A percentile compares a stretch with the other conserved stretches of the same genome.
Conservation (phyloP, 1,140 invertebrate genomes). For the Hestina assimilis region DNA sequence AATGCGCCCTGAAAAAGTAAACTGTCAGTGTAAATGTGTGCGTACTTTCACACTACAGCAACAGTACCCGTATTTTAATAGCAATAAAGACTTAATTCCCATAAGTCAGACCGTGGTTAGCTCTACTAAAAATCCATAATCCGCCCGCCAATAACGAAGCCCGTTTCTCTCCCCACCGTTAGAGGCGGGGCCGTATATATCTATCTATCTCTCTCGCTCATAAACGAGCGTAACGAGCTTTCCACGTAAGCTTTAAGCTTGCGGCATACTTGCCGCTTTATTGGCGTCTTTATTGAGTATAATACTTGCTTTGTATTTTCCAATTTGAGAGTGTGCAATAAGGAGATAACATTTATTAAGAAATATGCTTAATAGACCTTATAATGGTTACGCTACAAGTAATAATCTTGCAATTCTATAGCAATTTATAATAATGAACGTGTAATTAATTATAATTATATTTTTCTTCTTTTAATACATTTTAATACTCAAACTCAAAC, state of each 20-base stretch:
- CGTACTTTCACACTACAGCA: not conserved
- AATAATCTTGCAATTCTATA: no score
- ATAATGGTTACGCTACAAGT: no score
- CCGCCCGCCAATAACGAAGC: constrained; percentile 57
- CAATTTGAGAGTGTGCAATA: not conserved
- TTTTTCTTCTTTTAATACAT: not conserved
- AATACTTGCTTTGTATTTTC: not conserved
- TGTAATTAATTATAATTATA: no score
- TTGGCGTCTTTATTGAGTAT: not conserved
- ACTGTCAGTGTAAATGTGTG: constrained; percentile 49
- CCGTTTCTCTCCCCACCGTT: constrained; percentile 54
- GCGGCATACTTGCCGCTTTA: constrained; percentile 34
- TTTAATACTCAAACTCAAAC: no score
- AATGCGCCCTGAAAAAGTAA: constrained; percentile 47
- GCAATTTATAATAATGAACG: no score
- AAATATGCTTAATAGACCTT: no score
- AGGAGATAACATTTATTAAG: no score
- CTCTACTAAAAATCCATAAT: constrained; percentile 71
- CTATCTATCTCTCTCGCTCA: constrained; percentile 53
- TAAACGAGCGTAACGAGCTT: constrained; percentile 45
- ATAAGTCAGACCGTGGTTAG: constrained; percentile 34
- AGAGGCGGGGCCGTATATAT: constrained; percentile 53
- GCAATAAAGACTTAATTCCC: constrained; percentile 35
- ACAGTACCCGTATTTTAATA: constrained; percentile 17
- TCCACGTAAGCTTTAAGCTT: constrained; percentile 26